These are phyloP conservation scores for Orchestes rusci DNA, from an alignment of 2,888 invertebrate genomes.

Conservation along the genomic window DNA sequence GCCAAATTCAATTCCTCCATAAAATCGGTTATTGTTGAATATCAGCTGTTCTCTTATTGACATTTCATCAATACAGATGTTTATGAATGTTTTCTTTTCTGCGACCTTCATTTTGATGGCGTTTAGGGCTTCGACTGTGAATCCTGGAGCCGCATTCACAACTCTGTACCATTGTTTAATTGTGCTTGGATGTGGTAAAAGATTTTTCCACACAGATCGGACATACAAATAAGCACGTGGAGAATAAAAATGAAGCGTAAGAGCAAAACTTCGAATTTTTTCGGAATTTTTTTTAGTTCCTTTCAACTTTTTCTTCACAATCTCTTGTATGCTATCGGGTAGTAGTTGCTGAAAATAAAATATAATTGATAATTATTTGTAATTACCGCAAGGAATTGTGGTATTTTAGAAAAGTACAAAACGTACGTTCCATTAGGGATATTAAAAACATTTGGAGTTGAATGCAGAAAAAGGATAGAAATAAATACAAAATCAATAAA, in stretches of 20 bases:
- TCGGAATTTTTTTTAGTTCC: neutral
- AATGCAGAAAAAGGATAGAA: no score
- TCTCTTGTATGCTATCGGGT: neutral
- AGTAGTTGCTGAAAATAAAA: slow-evolving; percentile 1
- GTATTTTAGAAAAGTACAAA: no score
- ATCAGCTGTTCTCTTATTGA: slow-evolving; percentile 10
- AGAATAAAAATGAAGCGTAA: slow-evolving; percentile 1
- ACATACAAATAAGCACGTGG: neutral
- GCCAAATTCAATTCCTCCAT: slow-evolving; percentile 15
- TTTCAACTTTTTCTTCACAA: neutral
- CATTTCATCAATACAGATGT: slow-evolving; percentile 11
- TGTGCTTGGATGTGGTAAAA: slow-evolving; percentile 1
- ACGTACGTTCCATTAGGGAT: no score
- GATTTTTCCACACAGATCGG: neutral
- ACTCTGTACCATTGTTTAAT: slow-evolving; percentile 3
- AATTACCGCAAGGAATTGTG: no score
- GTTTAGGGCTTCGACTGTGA: neutral
- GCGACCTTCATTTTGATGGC: neutral
- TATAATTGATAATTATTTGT: no score
- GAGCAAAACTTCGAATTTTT: slow-evolving; percentile 1
- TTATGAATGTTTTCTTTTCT: neutral
- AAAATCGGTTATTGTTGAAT: slow-evolving; percentile 9
- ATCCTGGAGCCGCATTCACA: neutral
- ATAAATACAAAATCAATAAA: no score
- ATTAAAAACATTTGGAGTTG: no score